Evolutionary conservation across 1,140 invertebrate species (phyloP), one percentile per base, ranked within the genome.

Genomic region (Drosophila ercepeae): DNA sequence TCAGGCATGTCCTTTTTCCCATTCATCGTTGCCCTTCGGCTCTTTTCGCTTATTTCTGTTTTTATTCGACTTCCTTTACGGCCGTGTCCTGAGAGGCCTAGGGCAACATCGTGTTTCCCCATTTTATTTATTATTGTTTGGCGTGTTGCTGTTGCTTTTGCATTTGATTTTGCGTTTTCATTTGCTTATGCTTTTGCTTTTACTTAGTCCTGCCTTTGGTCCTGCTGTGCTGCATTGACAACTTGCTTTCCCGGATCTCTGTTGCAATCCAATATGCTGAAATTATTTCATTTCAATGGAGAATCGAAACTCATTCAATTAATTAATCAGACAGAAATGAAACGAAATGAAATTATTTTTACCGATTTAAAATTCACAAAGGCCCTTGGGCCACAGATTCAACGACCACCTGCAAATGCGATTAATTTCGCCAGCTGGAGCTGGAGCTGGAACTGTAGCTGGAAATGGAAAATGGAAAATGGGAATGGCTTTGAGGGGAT

Each of bases 71-170:
- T 49, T 36, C 34, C 19, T 45, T 46, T 61, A 34, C n/a, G 19
- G 45, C 8, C 44, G 45, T 27, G 45, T 19, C 44, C 14, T 13
- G 6, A 29, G 4, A 32, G 19, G 41, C 67, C 65, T 52, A n/a
- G 42, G 69, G 54, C 69, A 51, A 53, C 44, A 46, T 69, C 45
- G 67, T 73, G 49, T 51, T 60, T 52, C 46, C 59, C 39, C 63
- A 82, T 78, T 79, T 83, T 83, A 83, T 83, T 82, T 82, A 78
- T 78, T 74, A 75, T 74, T 76, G 68, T 73, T 71, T 44, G 67
- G 55, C 59, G 50, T 75, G 64, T 53, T 49, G 16, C 36, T 5
- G 64, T 69, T 42, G 39, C 27, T 19, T 39, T 39, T 36, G 0
- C 11, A 13, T n/a, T 36, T 2, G 1, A 3, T n/a, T n/a, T n/a